Conservation (phyloP, 2,888 invertebrate genomes). For the Petrophora chlorosata region DNA sequence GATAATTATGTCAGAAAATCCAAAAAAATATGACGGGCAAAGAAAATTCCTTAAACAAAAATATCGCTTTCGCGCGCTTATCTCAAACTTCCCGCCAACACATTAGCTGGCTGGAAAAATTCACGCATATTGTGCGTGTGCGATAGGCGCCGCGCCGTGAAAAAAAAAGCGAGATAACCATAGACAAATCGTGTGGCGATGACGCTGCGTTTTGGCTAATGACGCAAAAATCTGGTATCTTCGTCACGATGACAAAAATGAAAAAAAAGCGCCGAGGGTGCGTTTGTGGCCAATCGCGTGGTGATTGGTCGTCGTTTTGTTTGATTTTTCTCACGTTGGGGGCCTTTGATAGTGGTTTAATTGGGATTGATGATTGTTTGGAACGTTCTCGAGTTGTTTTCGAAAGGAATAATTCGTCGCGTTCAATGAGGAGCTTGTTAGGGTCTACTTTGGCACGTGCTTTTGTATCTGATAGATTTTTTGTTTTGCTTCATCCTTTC, state of each 20-base stretch:
- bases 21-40: constrained; percentile 17
- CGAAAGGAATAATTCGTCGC: constrained; percentile 44
- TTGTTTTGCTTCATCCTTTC: not conserved
- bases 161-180: constrained; percentile 76
- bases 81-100: constrained; percentile 76
- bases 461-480: constrained; percentile 7
- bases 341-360: constrained; percentile 66
- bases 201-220: constrained; percentile 74
- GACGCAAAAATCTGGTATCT: constrained; percentile 75
- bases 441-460: constrained; percentile 18
- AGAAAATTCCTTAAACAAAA: constrained; percentile 45
- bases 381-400: constrained; percentile 46
- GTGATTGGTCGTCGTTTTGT: constrained; percentile 69
- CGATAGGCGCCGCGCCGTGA: constrained; percentile 66
- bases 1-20: constrained; percentile 16
- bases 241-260: constrained; percentile 64
- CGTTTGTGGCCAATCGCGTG: constrained; percentile 62
- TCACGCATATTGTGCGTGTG: constrained; percentile 78
- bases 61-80: constrained; percentile 73
- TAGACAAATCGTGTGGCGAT: constrained; percentile 78
- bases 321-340: constrained; percentile 76
- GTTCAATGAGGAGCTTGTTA: constrained; percentile 38
- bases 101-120: constrained; percentile 72
- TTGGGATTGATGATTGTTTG: constrained; percentile 77
- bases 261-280: constrained; percentile 48